Evolutionary conservation across 2,113 vertebrate genomes (phyloP).

Genomic region (Aleadryas rufinucha): DNA sequence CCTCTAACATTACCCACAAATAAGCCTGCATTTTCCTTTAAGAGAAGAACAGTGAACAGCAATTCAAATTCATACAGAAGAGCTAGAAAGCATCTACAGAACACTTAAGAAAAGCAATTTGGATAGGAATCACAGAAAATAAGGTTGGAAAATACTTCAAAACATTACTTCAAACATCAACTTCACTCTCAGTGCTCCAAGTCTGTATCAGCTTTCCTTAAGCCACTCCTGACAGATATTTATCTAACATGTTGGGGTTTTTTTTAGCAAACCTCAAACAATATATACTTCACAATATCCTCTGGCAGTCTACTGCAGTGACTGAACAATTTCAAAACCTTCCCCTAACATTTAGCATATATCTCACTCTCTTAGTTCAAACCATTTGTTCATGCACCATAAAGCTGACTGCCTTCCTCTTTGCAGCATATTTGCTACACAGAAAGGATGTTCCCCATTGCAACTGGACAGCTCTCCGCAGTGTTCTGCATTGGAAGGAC

Average conservation of each 20-base stretch:
- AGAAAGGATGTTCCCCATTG: neutral
- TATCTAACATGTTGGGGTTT: neutral
- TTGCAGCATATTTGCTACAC: neutral
- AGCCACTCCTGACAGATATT: neutral
- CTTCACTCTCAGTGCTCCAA: neutral
- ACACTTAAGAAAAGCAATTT: neutral
- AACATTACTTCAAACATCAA: neutral
- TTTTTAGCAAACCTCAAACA: neutral
- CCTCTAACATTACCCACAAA: neutral
- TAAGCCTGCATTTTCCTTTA: neutral
- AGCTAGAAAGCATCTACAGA: neutral
- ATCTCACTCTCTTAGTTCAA: neutral
- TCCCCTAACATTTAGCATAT: neutral
- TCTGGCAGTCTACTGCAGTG: neutral
- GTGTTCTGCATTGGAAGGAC: neutral
- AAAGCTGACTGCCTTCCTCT: neutral
- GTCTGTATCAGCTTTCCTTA: neutral
- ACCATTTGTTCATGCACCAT: neutral
- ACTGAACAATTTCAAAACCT: neutral
- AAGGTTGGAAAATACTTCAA: neutral
- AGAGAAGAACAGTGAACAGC: neutral
- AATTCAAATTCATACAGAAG: neutral
- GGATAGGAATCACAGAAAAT: neutral
- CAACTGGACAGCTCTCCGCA: constrained; percentile 29
- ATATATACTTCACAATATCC: neutral